Evolutionary conservation across 53 echinoderm and acorn worm species (phyloP), one percentile per base, ranked within the genome.

Genomic region (Antedon mediterranea): DNA sequence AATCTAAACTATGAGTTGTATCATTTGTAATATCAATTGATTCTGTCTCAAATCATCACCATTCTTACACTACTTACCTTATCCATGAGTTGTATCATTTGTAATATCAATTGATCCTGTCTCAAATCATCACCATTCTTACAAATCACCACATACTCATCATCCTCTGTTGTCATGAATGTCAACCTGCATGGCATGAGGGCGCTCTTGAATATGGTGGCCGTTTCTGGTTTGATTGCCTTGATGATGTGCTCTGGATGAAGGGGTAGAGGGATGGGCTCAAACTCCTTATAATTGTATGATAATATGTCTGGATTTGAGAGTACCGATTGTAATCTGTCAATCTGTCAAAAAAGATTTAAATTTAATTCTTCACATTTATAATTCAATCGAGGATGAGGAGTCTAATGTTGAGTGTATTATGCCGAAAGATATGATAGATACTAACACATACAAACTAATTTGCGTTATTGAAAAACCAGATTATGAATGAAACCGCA

Each of bases 1-100:
- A n/a, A 98, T 93, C 90, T 92, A 90, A 77, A 93, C 98, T 93
- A 98, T 98, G 23, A 98, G 81, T 18, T 93, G 90, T 32, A 98
- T 89, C 81, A 98, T 98, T 74, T 98, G 98, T 34, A 93, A 81
- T 74, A 98, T 98, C 9, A 98, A 90, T 41, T 98, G 92, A 43
- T 98, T 98, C 75, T 98, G 98, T 29, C 93, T 86, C 32, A 37
- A 37, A 37, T 4, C 11, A 11, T 37, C 37, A 37, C 37, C 4
- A 37, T 37, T 37, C 23, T 3, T 18, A 30, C 18, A 41, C 32
- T 44, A 27, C 70, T 32, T 74, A 98, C 98, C 90, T 92, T 93
- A 77, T 98, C 98, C 98, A 98, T 98, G 23, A 98, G 81, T 18
- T 93, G 90, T 32, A 98, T 89, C 81, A 98, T 98, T 74, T 98